Percentiles rank a stretch among this genome's conserved stretches.
These are phyloP conservation scores for Acrobasis consociella DNA, from an alignment of 2,888 invertebrate species.

Conservation along the genomic window DNA sequence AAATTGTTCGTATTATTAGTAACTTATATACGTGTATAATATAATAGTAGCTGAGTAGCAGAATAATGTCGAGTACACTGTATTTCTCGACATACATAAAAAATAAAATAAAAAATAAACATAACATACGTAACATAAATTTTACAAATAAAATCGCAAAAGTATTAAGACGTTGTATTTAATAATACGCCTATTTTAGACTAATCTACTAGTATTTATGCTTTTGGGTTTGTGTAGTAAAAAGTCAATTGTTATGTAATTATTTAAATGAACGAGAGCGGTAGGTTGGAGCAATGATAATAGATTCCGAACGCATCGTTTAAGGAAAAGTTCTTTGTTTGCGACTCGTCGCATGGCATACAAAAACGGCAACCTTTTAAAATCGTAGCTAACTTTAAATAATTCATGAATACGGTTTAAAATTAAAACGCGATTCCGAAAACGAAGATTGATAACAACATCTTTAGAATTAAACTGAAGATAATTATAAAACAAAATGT, in stretches of 20 bases:
- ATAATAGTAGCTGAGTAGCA: too few relatives aligned
- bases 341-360: constrained; percentile 4
- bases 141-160: too few relatives aligned
- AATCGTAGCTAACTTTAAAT: constrained; percentile 12
- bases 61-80: too few relatives aligned
- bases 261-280: constrained; percentile 3
- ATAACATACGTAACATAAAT: too few relatives aligned
- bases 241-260: constrained; percentile 2
- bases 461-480: neutral
- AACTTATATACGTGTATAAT: too few relatives aligned
- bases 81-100: too few relatives aligned
- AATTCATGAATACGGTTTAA: constrained; percentile 8
- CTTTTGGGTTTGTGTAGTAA: neutral
- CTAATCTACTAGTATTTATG: too few relatives aligned
- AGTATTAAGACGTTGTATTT: too few relatives aligned
- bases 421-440: constrained; percentile 4
- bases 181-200: too few relatives aligned
- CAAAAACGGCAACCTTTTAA: constrained; percentile 7
- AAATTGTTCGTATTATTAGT: too few relatives aligned
- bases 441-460: neutral
- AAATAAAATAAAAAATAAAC: too few relatives aligned
- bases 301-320: constrained; percentile 9
- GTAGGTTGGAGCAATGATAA: neutral
- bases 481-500: constrained; percentile 12
- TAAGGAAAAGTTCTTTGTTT: constrained; percentile 12